Evolutionary conservation across 1,140 invertebrate genomes (phyloP), one percentile per base, ranked within the genome.

Genomic region (Leptinotarsa texana): DNA sequence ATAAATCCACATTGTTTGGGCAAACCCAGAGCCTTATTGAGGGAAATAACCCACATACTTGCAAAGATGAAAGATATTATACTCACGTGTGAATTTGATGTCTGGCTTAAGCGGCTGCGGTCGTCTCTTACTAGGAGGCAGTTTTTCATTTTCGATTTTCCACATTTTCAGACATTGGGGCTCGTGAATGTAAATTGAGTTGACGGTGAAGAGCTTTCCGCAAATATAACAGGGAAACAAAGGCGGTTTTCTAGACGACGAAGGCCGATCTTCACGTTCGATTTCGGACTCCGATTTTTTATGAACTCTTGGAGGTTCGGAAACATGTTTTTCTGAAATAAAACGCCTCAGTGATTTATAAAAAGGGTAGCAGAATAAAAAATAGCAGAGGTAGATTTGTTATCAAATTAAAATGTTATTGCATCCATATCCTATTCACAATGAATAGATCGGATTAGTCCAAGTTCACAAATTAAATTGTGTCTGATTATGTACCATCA

Each of bases 121-220:
- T 76, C 90, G 83, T 61, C 90, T 85, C 72, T 89, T 87, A 73
- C 86, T 82, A 57, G 87, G 84, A 8, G 92, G 91, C 65, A 93
- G 82, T 80, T 90, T 89, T 8, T 89, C 85, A 80, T 94, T 93
- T 81, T 93, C 91, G 62, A 85, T 81, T 42, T 90, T 87, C 92
- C 93, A 94, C 82, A 93, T 94, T 80, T 91, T 89, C 42, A 94
- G 80, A 81, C 93, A 95, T 78, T 94, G 91, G 2, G 92, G 92
- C 80, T 94, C 92, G 84, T 95, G 93, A 73, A 94, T 93, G 18
- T 84, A 84, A 71, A 95, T 90, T 51, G 91, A 92, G 77, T 88
- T 89, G 0, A 90, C 88, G 13, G 92, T 93, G 83, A 93, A 95
- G 77, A 93, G 88, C 70, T 92, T 87, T 4, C 92, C 92, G 80